Conservation (phyloP, 2,113 vertebrate species). For the Oncorhynchus clarkii region DNA sequence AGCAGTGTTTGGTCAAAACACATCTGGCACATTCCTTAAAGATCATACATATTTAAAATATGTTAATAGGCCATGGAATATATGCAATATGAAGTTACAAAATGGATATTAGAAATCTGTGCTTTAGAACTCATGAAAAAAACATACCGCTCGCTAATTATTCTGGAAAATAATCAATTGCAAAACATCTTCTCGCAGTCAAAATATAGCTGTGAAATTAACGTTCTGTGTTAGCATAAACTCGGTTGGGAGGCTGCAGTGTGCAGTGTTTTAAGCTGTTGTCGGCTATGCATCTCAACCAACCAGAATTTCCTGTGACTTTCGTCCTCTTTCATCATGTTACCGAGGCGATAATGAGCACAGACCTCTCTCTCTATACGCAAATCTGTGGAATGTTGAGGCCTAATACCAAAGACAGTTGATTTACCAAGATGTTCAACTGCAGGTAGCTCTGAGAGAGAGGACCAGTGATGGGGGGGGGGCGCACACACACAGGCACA, state of each 20-base stretch:
- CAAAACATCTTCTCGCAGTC: slow-evolving; percentile 53
- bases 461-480: no score
- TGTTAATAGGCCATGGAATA: slow-evolving; percentile 55
- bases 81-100: slow-evolving; percentile 52
- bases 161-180: slow-evolving; percentile 53
- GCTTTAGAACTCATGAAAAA: slow-evolving; percentile 61
- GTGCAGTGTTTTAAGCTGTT: slow-evolving; percentile 23
- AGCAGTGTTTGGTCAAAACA: slow-evolving; percentile 36
- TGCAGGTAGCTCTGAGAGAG: no score
- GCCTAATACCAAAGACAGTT: slow-evolving; percentile 30
- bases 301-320: slow-evolving; percentile 39
- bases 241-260: slow-evolving; percentile 12
- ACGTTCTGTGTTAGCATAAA: no score
- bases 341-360: slow-evolving; percentile 33
- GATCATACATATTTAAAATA: slow-evolving; percentile 65
- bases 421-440: no score
- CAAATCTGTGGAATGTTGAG: slow-evolving; percentile 54
- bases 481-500: no score
- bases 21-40: slow-evolving; percentile 52
- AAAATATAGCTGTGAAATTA: slow-evolving; percentile 29
- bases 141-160: slow-evolving; percentile 58
- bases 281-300: slow-evolving; percentile 36
- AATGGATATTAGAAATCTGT: slow-evolving; percentile 55
- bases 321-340: slow-evolving; percentile 48
- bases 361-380: slow-evolving; percentile 48